Conservation (phyloP, 2,113 vertebrate genomes). For the Diglossa brunneiventris region DNA sequence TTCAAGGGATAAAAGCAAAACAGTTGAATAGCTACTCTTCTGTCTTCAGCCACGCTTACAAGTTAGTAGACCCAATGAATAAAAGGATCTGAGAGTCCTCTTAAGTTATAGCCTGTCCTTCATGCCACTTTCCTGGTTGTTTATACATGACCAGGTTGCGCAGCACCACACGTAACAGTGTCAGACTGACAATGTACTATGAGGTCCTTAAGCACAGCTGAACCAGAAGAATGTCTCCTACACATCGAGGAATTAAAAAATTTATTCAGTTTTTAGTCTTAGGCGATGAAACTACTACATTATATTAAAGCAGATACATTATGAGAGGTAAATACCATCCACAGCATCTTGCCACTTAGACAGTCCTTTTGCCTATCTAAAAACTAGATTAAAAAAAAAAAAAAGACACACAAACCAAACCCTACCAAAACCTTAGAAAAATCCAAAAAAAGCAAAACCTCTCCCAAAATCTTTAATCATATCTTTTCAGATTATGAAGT, state of each 20-base stretch:
- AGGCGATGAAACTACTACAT: background rate
- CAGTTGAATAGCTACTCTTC: background rate
- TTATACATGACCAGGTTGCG: background rate
- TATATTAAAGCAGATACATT: background rate
- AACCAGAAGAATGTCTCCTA: background rate
- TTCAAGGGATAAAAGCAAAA: background rate
- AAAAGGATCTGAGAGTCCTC: background rate
- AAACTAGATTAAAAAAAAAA: background rate
- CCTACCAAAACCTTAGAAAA: background rate
- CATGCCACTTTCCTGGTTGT: background rate
- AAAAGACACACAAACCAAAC: background rate
- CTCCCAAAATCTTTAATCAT: background rate
- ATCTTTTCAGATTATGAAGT: background rate
- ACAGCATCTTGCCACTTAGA: background rate
- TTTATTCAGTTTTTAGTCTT: background rate
- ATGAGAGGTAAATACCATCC: background rate
- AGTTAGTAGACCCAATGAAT: background rate
- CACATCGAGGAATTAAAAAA: background rate
- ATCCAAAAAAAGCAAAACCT: accelerated
- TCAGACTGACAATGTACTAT: background rate
- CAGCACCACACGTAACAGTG: background rate
- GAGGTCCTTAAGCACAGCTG: background rate
- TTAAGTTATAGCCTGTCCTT: background rate
- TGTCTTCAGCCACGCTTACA: background rate
- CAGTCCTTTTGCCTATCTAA: background rate